Evolutionary conservation across 2,888 invertebrate species (phyloP), one percentile per base, ranked within the genome.

Genomic region (Melieria picta): DNA sequence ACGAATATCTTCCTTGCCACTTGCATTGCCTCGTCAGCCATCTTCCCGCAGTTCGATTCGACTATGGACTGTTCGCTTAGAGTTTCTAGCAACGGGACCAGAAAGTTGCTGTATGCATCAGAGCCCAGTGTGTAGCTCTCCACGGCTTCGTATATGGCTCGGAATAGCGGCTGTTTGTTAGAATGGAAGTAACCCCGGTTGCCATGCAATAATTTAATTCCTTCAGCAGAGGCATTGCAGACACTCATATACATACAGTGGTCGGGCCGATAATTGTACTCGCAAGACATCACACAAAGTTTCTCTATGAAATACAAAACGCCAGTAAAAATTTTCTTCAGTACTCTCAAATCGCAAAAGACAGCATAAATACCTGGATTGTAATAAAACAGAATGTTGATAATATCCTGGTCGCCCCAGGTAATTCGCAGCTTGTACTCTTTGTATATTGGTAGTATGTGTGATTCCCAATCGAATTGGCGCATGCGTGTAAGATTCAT

Each of bases 371-470:
- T 43, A 79, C 92, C 93, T 79, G 94, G 93, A 88, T 93, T 91
- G 83, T 90, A 92, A 84, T 93, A 92, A 84, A 95, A 95, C 77
- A 94, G 91, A 75, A 95, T 94, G 82, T 95, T 96, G 75, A 95
- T 93, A 74, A 95, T 92, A 88, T 98, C 98, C 88, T 98, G 98
- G 87, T 98, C 98, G n/a, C 98, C 98, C 96, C 96, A 98, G 0
- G 96, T 96, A 74, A 98, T 94, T 80, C 94, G 91, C 11, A 93
- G 85, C 82, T 93, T 93, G 88, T 95, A 98, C 83, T 94, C 92
- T 77, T 93, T 90, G 87, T 95, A 94, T 78, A 96, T 93, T 4
- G 95, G 93, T 75, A 93, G 89, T 46, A 97, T 91, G 83, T 94
- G 93, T 74, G 93, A 90, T 72, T 92, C 91, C 97, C 98, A 98